Base-by-base conservation (phyloP, 92 coral and sea anemone genomes). In the Phenganax marumi region DNA sequence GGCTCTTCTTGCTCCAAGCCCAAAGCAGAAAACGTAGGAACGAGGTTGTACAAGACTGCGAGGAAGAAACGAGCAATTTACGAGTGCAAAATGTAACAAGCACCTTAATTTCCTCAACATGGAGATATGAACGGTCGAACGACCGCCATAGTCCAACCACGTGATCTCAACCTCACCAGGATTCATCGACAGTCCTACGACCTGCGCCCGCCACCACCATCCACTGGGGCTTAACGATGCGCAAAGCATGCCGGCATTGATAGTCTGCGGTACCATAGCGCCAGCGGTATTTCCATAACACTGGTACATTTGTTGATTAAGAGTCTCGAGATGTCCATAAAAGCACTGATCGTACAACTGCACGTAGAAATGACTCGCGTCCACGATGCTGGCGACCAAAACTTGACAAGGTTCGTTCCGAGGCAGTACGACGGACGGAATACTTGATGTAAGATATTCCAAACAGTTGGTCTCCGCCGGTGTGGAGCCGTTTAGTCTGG, bases 121-220 rank as follows among this genome's bases (percentile, higher is more conserved):
- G 3, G 94, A 88, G 1, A 91, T 92, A 8, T 95, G 90, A 26
- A 95, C 86, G 1, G 89, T 74, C 9, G 93, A 92, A 57, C 89
- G 89, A 19, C 98, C 98, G 43, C 98, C 98, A 84, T 95, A 95
- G 82, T 95, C 98, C 83, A 95, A 84, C 53, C 93, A 95, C 51
- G 90, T 88, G 10, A 95, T 93, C 72, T 95, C 95, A 8, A 95
- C 97, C 39, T 95, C 98, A 71, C 90, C 95, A 17, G 91, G 91
- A 64, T 87, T 95, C 47, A 89, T 92, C 23, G 93, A 88, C 18
- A 93, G 88, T 13, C 93, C 97, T 21, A 95, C 80, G 43, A 95
- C 97, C 63, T 95, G 98, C 0, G 97, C 97, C 12, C 98, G 80
- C 77, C 91, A 90, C 97, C 98, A 95, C 10, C 98, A 97, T 62